These are phyloP conservation scores for Nomada fabriciana DNA, from an alignment of 2,888 invertebrate species.

Conservation along the genomic window DNA sequence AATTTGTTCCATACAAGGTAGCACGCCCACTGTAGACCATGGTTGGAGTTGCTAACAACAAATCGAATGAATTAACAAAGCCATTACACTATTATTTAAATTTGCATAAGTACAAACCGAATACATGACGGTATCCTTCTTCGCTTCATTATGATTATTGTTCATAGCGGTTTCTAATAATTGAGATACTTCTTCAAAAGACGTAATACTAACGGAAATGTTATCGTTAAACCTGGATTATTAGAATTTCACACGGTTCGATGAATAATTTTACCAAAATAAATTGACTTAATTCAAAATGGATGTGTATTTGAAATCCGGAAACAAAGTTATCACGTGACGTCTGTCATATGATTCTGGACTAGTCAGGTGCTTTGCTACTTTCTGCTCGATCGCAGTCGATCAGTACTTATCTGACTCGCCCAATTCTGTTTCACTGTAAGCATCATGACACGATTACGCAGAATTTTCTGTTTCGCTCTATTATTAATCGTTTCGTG, in stretches of 20 bases:
- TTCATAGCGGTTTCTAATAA: conserved; percentile 31
- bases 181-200: neutral
- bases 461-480: conserved; percentile 48
- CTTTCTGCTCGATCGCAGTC: conserved; percentile 69
- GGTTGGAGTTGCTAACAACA: conserved; percentile 90
- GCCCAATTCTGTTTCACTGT: conserved; percentile 33
- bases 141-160: conserved; percentile 13
- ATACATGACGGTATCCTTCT: conserved; percentile 51
- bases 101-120: conserved; percentile 43
- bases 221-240: neutral
- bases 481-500: conserved; percentile 57
- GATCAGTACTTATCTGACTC: conserved; percentile 46
- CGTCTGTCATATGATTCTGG: conserved; percentile 74
- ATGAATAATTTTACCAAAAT: neutral
- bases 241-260: neutral
- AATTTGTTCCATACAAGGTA: conserved; percentile 87
- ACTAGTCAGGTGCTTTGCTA: conserved; percentile 76
- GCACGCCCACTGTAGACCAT: conserved; percentile 88
- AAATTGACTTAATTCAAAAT: conserved; percentile 15
- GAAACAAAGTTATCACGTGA: conserved; percentile 66
- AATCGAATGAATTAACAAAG: neutral
- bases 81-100: neutral
- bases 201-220: conserved; percentile 1
- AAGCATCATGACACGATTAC: conserved; percentile 52
- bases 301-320: conserved; percentile 59